phyloP scores from a whole-genome alignment of 2,888 invertebrate genomes.

The Cabera pusaria region DNA sequence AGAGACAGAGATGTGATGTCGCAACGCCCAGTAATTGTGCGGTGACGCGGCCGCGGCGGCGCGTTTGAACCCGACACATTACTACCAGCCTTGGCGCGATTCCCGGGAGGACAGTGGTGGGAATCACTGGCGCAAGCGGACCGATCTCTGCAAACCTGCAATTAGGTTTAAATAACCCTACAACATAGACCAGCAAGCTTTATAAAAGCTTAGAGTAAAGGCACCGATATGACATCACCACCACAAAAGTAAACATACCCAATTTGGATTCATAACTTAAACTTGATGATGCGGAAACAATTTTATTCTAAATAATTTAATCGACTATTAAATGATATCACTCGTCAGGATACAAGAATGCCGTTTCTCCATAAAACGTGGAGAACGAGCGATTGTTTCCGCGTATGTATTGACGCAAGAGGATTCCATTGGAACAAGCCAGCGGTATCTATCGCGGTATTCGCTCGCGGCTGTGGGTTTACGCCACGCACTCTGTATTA shows the following conservation, averaged over 20 bases:
- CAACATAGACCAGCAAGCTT: background rate
- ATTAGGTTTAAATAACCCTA: slow-evolving; percentile 1
- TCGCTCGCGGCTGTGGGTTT: slow-evolving; percentile 46
- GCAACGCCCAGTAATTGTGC: slow-evolving; percentile 72
- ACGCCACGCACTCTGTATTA: slow-evolving; percentile 73
- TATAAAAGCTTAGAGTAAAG: background rate
- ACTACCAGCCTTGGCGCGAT: slow-evolving; percentile 65
- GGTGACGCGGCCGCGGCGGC: slow-evolving; percentile 58
- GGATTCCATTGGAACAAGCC: slow-evolving; percentile 3
- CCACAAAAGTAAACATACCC: slow-evolving; percentile 3
- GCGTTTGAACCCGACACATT: slow-evolving; percentile 69
- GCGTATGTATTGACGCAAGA: background rate
- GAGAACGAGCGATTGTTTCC: slow-evolving; percentile 6
- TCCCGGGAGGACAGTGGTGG: slow-evolving; percentile 41
- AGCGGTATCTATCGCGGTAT: slow-evolving; percentile 14
- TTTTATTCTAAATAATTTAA: slow-evolving; percentile 18
- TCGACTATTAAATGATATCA: slow-evolving; percentile 24
- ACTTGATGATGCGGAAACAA: slow-evolving; percentile 27
- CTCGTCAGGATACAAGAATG: slow-evolving; percentile 17
- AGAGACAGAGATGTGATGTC: slow-evolving; percentile 51
- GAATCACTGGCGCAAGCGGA: slow-evolving; percentile 19
- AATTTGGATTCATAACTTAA: slow-evolving; percentile 7
- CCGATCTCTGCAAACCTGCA: background rate
- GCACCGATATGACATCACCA: slow-evolving; percentile 10
- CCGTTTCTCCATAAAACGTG: slow-evolving; percentile 8